Evolutionary conservation across 2,113 vertebrate genomes (phyloP).

Genomic region (Solea senegalensis): DNA sequence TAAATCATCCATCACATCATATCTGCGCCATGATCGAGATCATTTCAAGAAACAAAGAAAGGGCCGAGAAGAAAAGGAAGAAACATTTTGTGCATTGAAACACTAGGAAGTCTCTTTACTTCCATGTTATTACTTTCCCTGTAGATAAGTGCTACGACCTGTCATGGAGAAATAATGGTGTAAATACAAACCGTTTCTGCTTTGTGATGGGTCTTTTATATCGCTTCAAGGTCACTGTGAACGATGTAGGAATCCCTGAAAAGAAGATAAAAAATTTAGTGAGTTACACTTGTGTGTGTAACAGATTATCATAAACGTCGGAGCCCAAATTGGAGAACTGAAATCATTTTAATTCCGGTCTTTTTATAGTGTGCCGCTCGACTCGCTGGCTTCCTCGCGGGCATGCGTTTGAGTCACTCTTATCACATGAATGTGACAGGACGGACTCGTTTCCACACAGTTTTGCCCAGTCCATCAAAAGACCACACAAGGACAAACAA

Average conservation of each 20-base stretch:
- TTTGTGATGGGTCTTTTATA: background rate
- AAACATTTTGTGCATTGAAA: slow-evolving; percentile 6
- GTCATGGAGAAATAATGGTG: slow-evolving; percentile 1
- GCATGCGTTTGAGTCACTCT: slow-evolving; percentile 1
- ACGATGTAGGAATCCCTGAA: background rate
- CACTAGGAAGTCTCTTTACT: slow-evolving; percentile 20
- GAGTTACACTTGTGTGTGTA: background rate
- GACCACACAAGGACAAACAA: too few relatives aligned
- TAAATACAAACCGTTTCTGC: background rate
- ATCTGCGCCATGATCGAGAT: slow-evolving; percentile 12
- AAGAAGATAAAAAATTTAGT: background rate
- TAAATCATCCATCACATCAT: slow-evolving; percentile 9
- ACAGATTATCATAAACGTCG: background rate
- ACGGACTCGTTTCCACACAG: slow-evolving; percentile 10
- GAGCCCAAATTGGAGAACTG: background rate
- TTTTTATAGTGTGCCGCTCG: background rate
- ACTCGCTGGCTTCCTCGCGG: slow-evolving; percentile 18
- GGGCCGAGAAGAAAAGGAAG: slow-evolving; percentile 1
- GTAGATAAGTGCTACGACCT: slow-evolving; percentile 1
- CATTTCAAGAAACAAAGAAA: slow-evolving; percentile 18
- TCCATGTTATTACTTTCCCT: background rate
- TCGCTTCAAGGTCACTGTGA: slow-evolving; percentile 6
- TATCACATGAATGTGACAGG: slow-evolving; percentile 25
- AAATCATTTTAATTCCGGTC: slow-evolving; percentile 4
- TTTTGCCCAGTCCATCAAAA: background rate